A percentile compares a stretch with the other conserved stretches of the same genome.
phyloP scores from a whole-genome alignment of 2,113 vertebrate genomes.

The Murina feae region DNA sequence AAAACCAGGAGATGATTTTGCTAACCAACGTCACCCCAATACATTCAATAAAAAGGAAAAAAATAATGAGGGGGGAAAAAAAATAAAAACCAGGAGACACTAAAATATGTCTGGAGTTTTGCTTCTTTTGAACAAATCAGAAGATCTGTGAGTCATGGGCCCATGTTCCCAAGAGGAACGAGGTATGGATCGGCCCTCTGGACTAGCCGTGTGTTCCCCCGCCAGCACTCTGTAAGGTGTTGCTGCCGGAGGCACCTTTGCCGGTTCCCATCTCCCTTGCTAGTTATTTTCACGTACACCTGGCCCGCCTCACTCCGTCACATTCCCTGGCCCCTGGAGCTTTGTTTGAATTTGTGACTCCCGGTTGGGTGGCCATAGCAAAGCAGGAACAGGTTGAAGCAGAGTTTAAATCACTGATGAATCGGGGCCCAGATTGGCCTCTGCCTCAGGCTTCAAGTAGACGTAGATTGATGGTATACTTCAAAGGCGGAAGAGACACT shows the following conservation, averaged over 20 bases:
- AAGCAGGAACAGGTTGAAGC: slow-evolving; percentile 71
- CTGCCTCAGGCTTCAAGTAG: slow-evolving; percentile 59
- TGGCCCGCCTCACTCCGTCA: slow-evolving; percentile 40
- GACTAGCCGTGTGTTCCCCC: neutral
- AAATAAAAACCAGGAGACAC: neutral
- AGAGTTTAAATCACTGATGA: slow-evolving; percentile 66
- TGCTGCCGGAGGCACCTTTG: neutral
- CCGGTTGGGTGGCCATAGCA: slow-evolving; percentile 61
- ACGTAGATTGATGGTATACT: slow-evolving; percentile 65
- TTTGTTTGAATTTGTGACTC: slow-evolving; percentile 60
- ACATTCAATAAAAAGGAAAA: neutral
- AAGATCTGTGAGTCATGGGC: neutral
- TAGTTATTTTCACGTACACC: slow-evolving; percentile 41
- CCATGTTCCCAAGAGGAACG: neutral
- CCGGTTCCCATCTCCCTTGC: neutral
- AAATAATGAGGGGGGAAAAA: neutral
- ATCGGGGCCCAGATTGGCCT: slow-evolving; percentile 53
- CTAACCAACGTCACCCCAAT: neutral
- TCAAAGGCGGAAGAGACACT: slow-evolving; percentile 68
- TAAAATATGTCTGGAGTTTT: neutral
- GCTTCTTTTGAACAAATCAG: neutral
- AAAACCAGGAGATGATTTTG: neutral
- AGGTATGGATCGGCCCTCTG: neutral
- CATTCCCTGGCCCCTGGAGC: slow-evolving; percentile 67
- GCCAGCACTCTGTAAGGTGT: neutral